Evolutionary conservation across 2,888 invertebrate species (phyloP).

Genomic region (Zaprionus lineosus): DNA sequence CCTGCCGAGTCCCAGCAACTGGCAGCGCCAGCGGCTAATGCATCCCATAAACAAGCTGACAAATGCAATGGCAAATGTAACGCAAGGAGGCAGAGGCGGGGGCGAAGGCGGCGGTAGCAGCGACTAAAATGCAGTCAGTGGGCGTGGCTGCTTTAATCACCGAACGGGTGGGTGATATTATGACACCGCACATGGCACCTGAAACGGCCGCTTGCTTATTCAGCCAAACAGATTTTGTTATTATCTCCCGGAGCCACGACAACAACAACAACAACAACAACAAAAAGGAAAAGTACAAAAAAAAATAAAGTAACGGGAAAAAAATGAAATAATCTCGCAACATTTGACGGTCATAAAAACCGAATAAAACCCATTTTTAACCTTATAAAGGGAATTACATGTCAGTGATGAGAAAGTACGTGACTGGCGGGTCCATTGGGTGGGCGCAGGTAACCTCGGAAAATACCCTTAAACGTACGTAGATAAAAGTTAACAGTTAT

Average conservation of each 20-base stretch:
- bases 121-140: constrained; percentile 13
- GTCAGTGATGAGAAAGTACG: background rate
- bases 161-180: constrained; percentile 4
- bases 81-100: background rate
- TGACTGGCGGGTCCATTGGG: background rate
- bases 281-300: background rate
- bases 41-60: constrained; percentile 56
- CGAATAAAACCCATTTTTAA: background rate
- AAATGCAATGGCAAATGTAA: constrained; percentile 47
- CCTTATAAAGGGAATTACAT: background rate
- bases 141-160: constrained; percentile 33
- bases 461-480: too few species aligned
- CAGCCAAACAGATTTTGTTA: constrained; percentile 9
- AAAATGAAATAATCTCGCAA: background rate
- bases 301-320: background rate
- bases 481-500: too few species aligned
- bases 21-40: constrained; percentile 35
- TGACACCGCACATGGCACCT: background rate
- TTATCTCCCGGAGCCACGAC: too few species aligned
- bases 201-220: background rate
- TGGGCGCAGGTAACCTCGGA: too few species aligned
- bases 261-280: too few species aligned
- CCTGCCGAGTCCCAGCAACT: background rate
- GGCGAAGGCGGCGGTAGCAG: background rate
- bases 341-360: constrained; percentile 7